A percentile compares a stretch with the other conserved stretches of the same genome.
Evolutionary conservation across 2,113 vertebrate species (phyloP).

Genomic region (Menura novaehollandiae): DNA sequence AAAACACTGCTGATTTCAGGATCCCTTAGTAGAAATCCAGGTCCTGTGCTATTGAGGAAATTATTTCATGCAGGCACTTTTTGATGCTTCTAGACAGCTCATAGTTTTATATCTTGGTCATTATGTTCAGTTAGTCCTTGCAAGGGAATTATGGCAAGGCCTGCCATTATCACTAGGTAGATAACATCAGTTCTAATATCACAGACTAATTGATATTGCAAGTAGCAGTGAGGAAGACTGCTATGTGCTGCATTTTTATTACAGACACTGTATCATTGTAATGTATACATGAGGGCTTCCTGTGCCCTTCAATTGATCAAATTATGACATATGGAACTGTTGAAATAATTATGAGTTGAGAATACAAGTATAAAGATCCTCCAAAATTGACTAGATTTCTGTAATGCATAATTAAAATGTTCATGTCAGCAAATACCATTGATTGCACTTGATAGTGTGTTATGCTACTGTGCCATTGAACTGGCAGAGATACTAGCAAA

Average conservation of each 20-base stretch:
- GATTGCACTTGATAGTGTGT: not conserved
- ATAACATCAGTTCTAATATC: not conserved
- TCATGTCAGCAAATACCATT: slow-evolving; percentile 4
- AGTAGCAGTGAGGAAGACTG: not conserved
- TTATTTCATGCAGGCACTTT: not conserved
- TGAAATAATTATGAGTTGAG: slow-evolving; percentile 36
- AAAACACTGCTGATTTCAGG: not conserved
- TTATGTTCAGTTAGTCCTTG: not conserved
- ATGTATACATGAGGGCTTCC: not conserved
- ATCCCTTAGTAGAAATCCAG: not conserved
- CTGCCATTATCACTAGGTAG: not conserved
- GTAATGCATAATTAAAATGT: slow-evolving; percentile 16
- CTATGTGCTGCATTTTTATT: not conserved
- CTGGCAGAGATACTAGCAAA: not conserved
- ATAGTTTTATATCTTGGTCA: not conserved
- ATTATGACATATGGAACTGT: not conserved
- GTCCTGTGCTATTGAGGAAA: not conserved
- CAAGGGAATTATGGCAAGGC: not conserved
- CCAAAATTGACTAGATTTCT: not conserved
- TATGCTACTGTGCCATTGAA: not conserved
- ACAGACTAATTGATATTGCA: not conserved
- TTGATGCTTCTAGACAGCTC: not conserved
- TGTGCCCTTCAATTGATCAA: slow-evolving; percentile 3
- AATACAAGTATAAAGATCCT: not conserved
- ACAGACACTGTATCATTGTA: not conserved